Percentiles rank a stretch among this genome's conserved stretches.
Evolutionary conservation across 2,888 invertebrate genomes (phyloP).

Genomic region (Hymenopus coronatus): DNA sequence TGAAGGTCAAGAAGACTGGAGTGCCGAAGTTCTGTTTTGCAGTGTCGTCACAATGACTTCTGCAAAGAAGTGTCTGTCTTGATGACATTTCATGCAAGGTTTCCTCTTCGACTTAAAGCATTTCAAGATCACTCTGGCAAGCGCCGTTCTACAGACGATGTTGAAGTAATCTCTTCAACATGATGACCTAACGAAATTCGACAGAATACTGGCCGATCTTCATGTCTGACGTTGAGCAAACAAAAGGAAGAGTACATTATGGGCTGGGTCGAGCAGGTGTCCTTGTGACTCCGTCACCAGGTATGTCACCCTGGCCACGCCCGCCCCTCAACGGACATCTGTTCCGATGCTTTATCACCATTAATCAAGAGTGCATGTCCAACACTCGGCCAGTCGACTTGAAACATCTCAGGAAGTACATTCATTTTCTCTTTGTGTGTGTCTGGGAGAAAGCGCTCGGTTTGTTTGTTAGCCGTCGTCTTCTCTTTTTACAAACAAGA

Average conservation of each 20-base stretch:
- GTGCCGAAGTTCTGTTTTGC: no score
- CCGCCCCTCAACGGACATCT: neutral
- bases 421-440: neutral
- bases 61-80: no score
- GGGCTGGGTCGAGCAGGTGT: neutral
- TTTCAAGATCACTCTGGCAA: no score
- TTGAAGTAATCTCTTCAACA: no score
- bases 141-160: no score
- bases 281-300: neutral
- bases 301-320: neutral
- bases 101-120: no score
- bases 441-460: neutral
- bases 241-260: neutral
- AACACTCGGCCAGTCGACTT: neutral
- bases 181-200: no score
- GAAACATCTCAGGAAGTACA: neutral
- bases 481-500: neutral
- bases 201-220: no score
- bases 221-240: neutral
- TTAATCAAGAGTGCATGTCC: neutral
- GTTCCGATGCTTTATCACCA: neutral
- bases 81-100: no score
- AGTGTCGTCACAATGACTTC: no score
- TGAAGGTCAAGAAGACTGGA: no score
- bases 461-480: neutral